Percentiles rank a stretch among this genome's conserved stretches.
Evolutionary conservation across 1,140 invertebrate genomes (phyloP).

Genomic region (Olivierus martensii): DNA sequence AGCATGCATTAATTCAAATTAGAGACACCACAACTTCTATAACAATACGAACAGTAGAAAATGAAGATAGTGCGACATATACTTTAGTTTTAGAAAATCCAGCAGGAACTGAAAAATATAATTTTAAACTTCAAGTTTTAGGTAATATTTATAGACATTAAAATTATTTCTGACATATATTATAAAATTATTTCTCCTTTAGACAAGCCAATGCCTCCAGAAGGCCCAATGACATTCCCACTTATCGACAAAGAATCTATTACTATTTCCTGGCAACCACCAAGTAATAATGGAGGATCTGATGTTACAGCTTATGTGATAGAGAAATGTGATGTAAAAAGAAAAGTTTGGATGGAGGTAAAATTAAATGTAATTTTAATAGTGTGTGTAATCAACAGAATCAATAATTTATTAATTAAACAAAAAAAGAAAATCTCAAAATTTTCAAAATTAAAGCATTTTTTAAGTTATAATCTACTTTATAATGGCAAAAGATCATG

Average conservation of each 20-base stretch:
- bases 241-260: constrained; percentile 56
- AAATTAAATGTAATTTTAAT: no score
- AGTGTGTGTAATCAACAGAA: no score
- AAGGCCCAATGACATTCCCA: constrained; percentile 54
- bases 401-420: no score
- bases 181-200: constrained; percentile 5
- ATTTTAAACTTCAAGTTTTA: constrained; percentile 61
- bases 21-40: constrained; percentile 43
- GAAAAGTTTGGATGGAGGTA: constrained; percentile 49
- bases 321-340: constrained; percentile 51
- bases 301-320: constrained; percentile 63
- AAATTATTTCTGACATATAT: neutral
- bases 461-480: no score
- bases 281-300: constrained; percentile 59
- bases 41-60: constrained; percentile 41
- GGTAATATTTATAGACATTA: constrained; percentile 34
- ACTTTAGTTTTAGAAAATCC: constrained; percentile 49
- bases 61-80: constrained; percentile 49
- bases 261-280: constrained; percentile 64
- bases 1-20: constrained; percentile 39
- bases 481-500: no score
- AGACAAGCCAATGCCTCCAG: constrained; percentile 71
- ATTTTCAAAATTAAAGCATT: no score
- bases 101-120: constrained; percentile 49
- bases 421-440: no score